A percentile compares a stretch with the other conserved stretches of the same genome.
phyloP scores from a whole-genome alignment of 2,888 invertebrate genomes.

The Ornithoptera alexandrae region DNA sequence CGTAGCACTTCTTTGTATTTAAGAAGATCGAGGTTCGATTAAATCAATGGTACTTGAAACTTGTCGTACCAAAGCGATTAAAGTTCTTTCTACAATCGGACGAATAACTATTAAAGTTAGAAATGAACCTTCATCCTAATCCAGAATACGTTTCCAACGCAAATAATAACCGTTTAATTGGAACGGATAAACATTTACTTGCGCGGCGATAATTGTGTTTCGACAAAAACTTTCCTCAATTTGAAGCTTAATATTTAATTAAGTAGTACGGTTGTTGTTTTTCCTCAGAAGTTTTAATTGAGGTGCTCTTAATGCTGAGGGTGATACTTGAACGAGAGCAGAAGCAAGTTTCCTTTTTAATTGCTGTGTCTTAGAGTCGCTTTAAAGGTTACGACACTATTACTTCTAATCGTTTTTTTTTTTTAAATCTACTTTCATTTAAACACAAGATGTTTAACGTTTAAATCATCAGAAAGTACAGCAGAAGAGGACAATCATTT shows the following conservation, averaged over 20 bases:
- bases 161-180: conserved; percentile 24
- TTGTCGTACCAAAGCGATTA: too few relatives aligned
- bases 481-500: too few relatives aligned
- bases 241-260: conserved; percentile 54
- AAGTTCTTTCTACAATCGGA: too few relatives aligned
- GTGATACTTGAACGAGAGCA: conserved; percentile 35
- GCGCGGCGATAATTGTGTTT: conserved; percentile 43
- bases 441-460: not conserved
- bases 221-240: conserved; percentile 46
- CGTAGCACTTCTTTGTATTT: too few relatives aligned
- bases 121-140: conserved; percentile 1
- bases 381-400: conserved; percentile 33
- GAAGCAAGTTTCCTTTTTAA: conserved; percentile 21
- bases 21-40: too few relatives aligned
- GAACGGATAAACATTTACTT: conserved; percentile 25
- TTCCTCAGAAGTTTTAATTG: conserved; percentile 64
- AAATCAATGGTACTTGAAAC: too few relatives aligned
- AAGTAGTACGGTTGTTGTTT: conserved; percentile 61
- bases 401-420: conserved; percentile 9
- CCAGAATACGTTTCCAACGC: conserved; percentile 5
- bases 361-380: conserved; percentile 25
- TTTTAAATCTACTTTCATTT: not conserved
- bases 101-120: not conserved
- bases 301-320: conserved; percentile 53
- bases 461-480: not conserved